phyloP scores from a whole-genome alignment of 2,797 vertebrate genomes.

The Gambusia yucatana region DNA sequence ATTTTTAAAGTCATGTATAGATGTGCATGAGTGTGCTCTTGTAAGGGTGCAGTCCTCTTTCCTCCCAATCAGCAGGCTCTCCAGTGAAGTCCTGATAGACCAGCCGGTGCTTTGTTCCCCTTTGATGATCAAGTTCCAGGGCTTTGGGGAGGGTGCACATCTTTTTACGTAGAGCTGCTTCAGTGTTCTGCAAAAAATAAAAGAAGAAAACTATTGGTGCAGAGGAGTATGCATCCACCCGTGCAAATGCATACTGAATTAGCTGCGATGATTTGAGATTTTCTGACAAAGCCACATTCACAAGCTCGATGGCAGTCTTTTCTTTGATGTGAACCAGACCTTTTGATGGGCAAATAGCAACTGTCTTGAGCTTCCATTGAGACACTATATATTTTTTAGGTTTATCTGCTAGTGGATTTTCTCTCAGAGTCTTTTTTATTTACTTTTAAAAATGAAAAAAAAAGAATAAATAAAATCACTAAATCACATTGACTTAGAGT shows the following conservation, averaged over 20 bases:
- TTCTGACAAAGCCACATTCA: conserved; percentile 48
- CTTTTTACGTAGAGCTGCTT: conserved; percentile 28
- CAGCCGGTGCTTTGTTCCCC: conserved; percentile 48
- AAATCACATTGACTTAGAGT: conserved; percentile 21
- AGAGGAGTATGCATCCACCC: conserved; percentile 31
- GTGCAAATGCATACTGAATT: conserved; percentile 60
- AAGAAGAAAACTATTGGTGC: conserved; percentile 17
- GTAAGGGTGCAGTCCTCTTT: conserved; percentile 13
- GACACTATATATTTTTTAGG: conserved; percentile 35
- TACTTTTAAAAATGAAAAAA: background rate
- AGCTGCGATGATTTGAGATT: conserved; percentile 44
- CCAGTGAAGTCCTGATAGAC: conserved; percentile 40
- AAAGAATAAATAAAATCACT: background rate
- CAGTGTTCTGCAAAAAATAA: conserved; percentile 23
- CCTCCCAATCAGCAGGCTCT: conserved; percentile 38
- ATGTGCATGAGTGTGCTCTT: background rate
- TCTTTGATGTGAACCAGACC: conserved; percentile 58
- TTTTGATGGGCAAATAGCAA: conserved; percentile 54
- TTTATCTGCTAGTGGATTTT: conserved; percentile 27
- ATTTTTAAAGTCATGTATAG: conserved; percentile 20
- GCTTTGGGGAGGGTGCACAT: conserved; percentile 32
- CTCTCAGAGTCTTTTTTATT: conserved; percentile 8
- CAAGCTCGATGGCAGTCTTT: conserved; percentile 32
- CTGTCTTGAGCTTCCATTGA: conserved; percentile 25
- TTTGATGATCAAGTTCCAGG: conserved; percentile 49